phyloP scores from a whole-genome alignment of 2,797 vertebrate species.

The Brachyalestes nurse region DNA sequence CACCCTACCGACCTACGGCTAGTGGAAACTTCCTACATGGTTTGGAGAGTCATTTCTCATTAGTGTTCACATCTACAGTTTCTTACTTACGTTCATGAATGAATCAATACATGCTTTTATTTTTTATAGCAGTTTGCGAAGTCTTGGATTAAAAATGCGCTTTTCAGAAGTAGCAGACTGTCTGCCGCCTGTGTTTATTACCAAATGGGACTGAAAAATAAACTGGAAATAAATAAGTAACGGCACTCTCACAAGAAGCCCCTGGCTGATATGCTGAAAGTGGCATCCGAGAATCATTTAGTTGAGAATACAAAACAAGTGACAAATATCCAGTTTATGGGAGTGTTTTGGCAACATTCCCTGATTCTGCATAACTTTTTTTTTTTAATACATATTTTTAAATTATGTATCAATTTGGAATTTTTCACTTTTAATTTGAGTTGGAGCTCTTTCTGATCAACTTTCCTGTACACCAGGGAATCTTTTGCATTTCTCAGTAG shows the following conservation, averaged over 20 bases:
- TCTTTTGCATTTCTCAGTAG: no score
- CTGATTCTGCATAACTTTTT: no score
- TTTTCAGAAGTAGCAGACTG: neutral
- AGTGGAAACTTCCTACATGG: neutral
- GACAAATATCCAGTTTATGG: neutral
- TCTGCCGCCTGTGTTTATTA: neutral
- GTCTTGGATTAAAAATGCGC: slow-evolving; percentile 10
- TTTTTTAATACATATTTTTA: no score
- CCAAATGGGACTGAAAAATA: neutral
- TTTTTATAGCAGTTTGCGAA: neutral
- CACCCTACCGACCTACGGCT: no score
- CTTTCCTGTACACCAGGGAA: no score
- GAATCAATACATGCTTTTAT: neutral
- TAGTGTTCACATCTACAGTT: neutral
- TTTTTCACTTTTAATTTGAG: no score
- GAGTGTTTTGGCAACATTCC: no score
- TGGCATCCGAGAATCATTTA: neutral
- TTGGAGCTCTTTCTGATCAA: no score
- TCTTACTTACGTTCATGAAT: neutral
- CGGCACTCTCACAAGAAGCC: neutral
- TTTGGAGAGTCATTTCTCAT: neutral
- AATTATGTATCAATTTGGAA: no score
- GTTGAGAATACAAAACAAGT: neutral
- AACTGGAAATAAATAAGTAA: neutral
- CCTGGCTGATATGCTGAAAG: neutral